phyloP scores from a whole-genome alignment of 2,113 vertebrate genomes.

The Aptenodytes patagonicus region DNA sequence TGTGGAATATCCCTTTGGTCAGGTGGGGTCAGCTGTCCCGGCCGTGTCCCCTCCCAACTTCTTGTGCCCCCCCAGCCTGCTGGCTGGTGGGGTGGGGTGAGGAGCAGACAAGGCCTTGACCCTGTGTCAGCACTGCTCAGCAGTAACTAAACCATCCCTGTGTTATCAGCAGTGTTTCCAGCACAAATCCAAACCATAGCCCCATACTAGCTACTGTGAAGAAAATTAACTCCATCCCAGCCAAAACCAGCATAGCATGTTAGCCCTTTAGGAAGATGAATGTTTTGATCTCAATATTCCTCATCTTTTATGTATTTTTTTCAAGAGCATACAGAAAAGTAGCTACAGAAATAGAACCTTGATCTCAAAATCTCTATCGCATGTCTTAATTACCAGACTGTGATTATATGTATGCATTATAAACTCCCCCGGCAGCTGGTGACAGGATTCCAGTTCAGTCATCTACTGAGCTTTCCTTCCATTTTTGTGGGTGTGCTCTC shows the following conservation, averaged over 20 bases:
- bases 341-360: not conserved
- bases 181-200: no score
- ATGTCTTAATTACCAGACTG: not conserved
- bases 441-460: not conserved
- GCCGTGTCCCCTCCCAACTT: no score
- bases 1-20: no score
- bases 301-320: not conserved
- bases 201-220: no score
- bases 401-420: not conserved
- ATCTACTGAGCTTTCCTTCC: not conserved
- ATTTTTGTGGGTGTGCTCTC: not conserved
- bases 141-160: no score
- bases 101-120: no score
- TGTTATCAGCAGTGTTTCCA: no score
- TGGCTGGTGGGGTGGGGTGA: no score
- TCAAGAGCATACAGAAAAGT: not conserved
- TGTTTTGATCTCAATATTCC: not conserved
- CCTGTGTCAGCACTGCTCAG: no score
- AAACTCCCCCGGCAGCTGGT: not conserved
- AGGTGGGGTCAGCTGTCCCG: no score
- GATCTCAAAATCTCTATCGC: not conserved
- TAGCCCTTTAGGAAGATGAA: not conserved
- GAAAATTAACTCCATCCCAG: no score
- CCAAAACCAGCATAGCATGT: not conserved
- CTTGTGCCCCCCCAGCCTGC: no score